Conservation (phyloP, 2,888 invertebrate species). For the Aphodius granarius region DNA sequence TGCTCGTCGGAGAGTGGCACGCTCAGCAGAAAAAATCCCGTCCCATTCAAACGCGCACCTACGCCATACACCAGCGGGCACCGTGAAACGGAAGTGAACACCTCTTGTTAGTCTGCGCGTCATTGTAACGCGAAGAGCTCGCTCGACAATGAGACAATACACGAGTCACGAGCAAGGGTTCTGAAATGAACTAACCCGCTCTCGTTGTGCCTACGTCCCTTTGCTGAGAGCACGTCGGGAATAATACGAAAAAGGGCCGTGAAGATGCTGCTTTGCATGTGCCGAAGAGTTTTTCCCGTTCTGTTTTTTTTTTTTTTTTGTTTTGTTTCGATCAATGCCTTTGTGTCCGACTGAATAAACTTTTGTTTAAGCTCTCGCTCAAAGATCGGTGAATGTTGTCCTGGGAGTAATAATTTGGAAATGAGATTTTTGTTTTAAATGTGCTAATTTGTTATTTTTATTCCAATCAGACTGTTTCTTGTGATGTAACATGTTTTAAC, state of each 20-base stretch:
- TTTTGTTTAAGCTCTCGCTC: background rate
- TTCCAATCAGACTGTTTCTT: no score
- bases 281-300: no score
- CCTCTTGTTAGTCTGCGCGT: constrained; percentile 26
- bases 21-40: constrained; percentile 2
- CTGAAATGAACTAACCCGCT: constrained; percentile 7
- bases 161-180: constrained; percentile 4
- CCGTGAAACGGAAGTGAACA: constrained; percentile 2
- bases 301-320: background rate
- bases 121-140: constrained; percentile 22
- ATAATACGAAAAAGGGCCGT: background rate
- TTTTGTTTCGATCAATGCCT: background rate
- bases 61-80: background rate
- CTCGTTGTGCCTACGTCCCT: no score
- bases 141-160: constrained; percentile 24
- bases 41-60: background rate
- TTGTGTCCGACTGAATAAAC: background rate
- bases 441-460: no score
- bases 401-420: no score
- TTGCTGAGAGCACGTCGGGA: background rate
- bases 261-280: background rate
- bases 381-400: background rate
- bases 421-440: no score
- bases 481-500: no score
- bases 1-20: constrained; percentile 1